Base-by-base conservation (phyloP, 2,888 invertebrate species). In the Acleris literana region DNA sequence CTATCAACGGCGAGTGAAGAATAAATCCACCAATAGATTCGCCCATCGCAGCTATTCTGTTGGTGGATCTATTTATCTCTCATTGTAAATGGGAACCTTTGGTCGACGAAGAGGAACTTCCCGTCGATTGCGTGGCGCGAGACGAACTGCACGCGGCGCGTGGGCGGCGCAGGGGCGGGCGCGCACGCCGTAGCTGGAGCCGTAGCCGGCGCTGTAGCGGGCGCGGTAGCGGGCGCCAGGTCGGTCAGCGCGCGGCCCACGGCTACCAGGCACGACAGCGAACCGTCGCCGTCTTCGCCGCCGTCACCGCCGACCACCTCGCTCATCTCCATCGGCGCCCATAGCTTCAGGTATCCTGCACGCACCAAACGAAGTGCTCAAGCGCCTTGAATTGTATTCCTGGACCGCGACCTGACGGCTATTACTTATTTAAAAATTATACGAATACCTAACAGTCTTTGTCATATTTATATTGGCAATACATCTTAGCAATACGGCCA, bases 41-140 rank as follows among this genome's bases (percentile, higher is more conserved):
- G 5, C 46, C 6, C 6, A n/a, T 2, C 46, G 46, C 17, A 17
- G 17, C 6, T 17, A 16, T 17, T 46, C 6, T 17, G 11, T 13
- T 39, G 39, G 13, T 39, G 39, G 39, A 39, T 13, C 13, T 39
- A 39, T 39, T 39, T 13, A 11, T 39, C 39, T 11, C 9, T 13
- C 13, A 39, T 13, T 39, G 13, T 4, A 3, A 39, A 39, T 39
- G 4, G 83, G 76, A 72, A 97, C 97, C 97, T 96, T 86, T 98
- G 98, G 85, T 98, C 98, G 5, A 98, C 96, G 82, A 97, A 98
- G 4, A 97, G 91, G 87, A 98, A 98, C 88, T 98, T 98, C 5
- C 98, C 98, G 82, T 98, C 98, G 61, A 96, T 94, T 1, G 97
- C 95, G 82, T 98, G 97, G 1, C 98, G 90, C 0, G 98, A 97